Base-by-base conservation (phyloP, 2,797 vertebrate species). In the Leptatherina wallacei region DNA sequence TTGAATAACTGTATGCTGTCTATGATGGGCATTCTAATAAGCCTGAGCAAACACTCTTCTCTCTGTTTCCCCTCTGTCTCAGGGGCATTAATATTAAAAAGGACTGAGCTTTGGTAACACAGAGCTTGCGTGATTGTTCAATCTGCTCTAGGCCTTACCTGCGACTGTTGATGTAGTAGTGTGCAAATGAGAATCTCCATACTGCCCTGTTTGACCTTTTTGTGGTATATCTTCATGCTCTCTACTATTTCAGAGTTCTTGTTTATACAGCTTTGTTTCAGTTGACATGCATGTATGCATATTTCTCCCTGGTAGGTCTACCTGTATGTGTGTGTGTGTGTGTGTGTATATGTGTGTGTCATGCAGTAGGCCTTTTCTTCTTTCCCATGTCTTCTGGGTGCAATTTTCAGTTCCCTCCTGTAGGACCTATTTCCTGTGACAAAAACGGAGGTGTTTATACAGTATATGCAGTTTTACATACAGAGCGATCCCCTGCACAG, bases 371-470 rank as follows among this genome's bases (percentile, higher is more conserved):
- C 78, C 73, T 80, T 69, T 52, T 81, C 30, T 65, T 75, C 77
- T 84, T 78, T 81, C 60, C 38, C 51, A 69, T 81, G 93, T 95
- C 93, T 94, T 94, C 89, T 90, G 93, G 92, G 93, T 94, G 88
- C 93, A 94, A 94, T 94, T 94, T 93, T 73, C 82, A 78, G 84
- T 87, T 92, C 87, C 88, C 82, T 93, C 92, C 93, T 92, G 84
- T 84, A 93, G 91, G 93, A 94, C 93, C 92, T 89, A 93, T 95
- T 94, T 94, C 93, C 87, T 77, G 85, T 93, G 92, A 92, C 92
- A 93, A 88, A 91, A 94, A 86, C 69, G 65, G 83, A 91, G 90
- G 88, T 91, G 91, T 92, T 92, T 93, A 92, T 91, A 66, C 63
- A 73, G 62, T 59, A 86, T 87, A 83, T 90, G 87, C 82, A 65